These are phyloP conservation scores for Aphelinus atriplicis DNA, from an alignment of 1,140 invertebrate species.

Conservation along the genomic window DNA sequence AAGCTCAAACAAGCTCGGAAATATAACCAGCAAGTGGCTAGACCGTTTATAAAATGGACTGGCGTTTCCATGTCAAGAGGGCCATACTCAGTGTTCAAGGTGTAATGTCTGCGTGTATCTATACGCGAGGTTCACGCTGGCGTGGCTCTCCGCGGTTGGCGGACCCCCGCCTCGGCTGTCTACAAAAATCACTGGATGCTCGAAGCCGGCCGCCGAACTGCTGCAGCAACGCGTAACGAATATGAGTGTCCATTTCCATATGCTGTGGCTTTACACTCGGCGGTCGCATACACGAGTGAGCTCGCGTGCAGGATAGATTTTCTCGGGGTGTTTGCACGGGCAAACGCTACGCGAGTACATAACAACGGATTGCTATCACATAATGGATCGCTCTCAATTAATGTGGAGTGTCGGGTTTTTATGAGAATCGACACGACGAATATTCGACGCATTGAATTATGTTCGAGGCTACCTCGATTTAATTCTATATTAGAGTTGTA, in stretches of 20 bases:
- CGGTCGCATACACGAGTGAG: neutral
- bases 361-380: too few species aligned
- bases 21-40: conserved; percentile 44
- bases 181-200: conserved; percentile 5
- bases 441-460: too few species aligned
- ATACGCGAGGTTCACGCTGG: conserved; percentile 12
- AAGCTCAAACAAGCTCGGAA: conserved; percentile 44
- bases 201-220: neutral
- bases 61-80: conserved; percentile 6
- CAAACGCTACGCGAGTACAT: too few species aligned
- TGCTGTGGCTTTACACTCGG: too few species aligned
- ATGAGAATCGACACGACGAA: too few species aligned
- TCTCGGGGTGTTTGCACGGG: neutral
- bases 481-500: too few species aligned
- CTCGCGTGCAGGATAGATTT: neutral
- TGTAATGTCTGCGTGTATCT: neutral
- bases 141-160: neutral
- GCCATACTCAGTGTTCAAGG: neutral
- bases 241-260: too few species aligned
- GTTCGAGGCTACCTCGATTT: too few species aligned
- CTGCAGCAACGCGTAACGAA: conserved; percentile 3
- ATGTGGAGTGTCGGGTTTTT: too few species aligned
- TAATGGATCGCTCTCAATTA: too few species aligned
- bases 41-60: conserved; percentile 21
- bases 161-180: neutral